phyloP scores from a whole-genome alignment of 2,888 invertebrate species.

The Camptogramma bilineatum region DNA sequence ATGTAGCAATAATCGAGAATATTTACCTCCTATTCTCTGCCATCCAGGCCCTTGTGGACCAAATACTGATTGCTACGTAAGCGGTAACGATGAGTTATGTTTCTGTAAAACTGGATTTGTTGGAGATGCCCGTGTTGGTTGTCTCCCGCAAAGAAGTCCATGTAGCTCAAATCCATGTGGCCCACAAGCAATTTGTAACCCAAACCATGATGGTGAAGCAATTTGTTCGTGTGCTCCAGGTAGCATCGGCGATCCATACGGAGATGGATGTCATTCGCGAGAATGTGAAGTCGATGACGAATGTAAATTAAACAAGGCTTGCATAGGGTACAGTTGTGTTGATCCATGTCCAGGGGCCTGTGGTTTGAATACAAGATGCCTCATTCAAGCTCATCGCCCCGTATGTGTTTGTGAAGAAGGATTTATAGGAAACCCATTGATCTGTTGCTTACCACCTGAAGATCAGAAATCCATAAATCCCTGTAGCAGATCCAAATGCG shows the following conservation, averaged over 20 bases:
- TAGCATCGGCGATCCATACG: slow-evolving; percentile 91
- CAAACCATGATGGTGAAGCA: slow-evolving; percentile 88
- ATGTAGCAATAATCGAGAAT: slow-evolving; percentile 85
- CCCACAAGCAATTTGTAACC: slow-evolving; percentile 89
- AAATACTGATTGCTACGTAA: slow-evolving; percentile 94
- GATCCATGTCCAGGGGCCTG: slow-evolving; percentile 94
- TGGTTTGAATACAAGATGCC: slow-evolving; percentile 90
- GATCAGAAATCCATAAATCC: slow-evolving; percentile 86
- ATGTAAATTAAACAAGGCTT: slow-evolving; percentile 89
- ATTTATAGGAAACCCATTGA: slow-evolving; percentile 91
- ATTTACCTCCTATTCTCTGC: slow-evolving; percentile 87
- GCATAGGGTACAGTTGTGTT: slow-evolving; percentile 91
- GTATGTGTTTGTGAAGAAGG: slow-evolving; percentile 91
- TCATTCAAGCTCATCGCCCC: slow-evolving; percentile 91
- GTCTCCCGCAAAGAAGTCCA: slow-evolving; percentile 88
- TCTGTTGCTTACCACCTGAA: slow-evolving; percentile 88
- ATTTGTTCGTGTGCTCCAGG: slow-evolving; percentile 91
- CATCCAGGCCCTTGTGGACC: slow-evolving; percentile 93
- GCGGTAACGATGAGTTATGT: slow-evolving; percentile 93
- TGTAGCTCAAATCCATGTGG: slow-evolving; percentile 94
- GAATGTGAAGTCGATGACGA: slow-evolving; percentile 93
- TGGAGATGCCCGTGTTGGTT: slow-evolving; percentile 93
- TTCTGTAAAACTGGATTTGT: slow-evolving; percentile 91
- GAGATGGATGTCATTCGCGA: slow-evolving; percentile 90
- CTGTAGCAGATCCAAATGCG: slow-evolving; percentile 91